phyloP scores from a whole-genome alignment of 37 sponge, comb jelly and placozoan genomes.

The Bolinopsis microptera region DNA sequence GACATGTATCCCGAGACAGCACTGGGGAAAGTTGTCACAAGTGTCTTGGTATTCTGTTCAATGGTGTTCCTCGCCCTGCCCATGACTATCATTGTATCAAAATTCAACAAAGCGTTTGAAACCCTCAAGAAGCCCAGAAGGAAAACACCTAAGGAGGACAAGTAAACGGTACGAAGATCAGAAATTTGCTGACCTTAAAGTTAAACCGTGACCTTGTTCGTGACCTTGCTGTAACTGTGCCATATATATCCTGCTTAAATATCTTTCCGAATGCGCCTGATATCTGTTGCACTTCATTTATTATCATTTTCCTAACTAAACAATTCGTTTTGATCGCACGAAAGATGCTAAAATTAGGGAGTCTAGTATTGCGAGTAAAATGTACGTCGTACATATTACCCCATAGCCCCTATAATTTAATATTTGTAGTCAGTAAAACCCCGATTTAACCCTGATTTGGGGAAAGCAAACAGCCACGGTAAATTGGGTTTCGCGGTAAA shows the following conservation, averaged over 20 bases:
- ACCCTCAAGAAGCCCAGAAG: constrained; percentile 54
- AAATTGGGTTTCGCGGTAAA: too few relatives aligned
- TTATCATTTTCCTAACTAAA: too few relatives aligned
- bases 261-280: neutral
- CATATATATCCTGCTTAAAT: neutral
- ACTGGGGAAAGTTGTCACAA: constrained; percentile 34
- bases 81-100: constrained; percentile 65
- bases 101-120: constrained; percentile 63
- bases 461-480: too few relatives aligned
- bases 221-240: neutral
- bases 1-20: constrained; percentile 58
- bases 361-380: too few relatives aligned
- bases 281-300: too few relatives aligned
- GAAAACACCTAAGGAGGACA: neutral
- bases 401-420: too few relatives aligned
- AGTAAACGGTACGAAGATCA: neutral
- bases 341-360: too few relatives aligned
- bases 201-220: neutral
- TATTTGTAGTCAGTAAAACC: too few relatives aligned
- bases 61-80: constrained; percentile 65
- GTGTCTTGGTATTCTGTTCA: constrained; percentile 32
- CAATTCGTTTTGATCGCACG: too few relatives aligned
- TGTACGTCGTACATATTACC: too few relatives aligned
- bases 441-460: too few relatives aligned
- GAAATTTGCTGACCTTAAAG: neutral